Percentiles rank a stretch among this genome's conserved stretches.
Evolutionary conservation across 2,113 vertebrate genomes (phyloP).

Genomic region (mouse (Mus musculus)): GRCm39 chr14:53836501-53837000

Average conservation of each 20-base stretch:
- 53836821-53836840: not conserved
- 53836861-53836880: not conserved
- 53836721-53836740: not conserved
- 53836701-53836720: not conserved
- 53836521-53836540: not conserved
- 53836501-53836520: not conserved
- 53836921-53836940: accelerated
- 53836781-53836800: accelerated
- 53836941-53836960: not conserved
- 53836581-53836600: constrained; percentile 41
- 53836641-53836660: not conserved
- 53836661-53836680: not conserved
- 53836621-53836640: not conserved
- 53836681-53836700: not conserved
- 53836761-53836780: not conserved
- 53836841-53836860: constrained; percentile 49
- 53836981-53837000: not conserved
- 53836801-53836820: not conserved
- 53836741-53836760: not conserved
- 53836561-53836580: not conserved
- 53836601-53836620: constrained; percentile 40
- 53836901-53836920: constrained; percentile 47
- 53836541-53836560: not conserved
- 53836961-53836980: not conserved
- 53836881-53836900: not conserved